Conservation (phyloP, 2,797 vertebrate species). For the Acanthurus lineatus region DNA sequence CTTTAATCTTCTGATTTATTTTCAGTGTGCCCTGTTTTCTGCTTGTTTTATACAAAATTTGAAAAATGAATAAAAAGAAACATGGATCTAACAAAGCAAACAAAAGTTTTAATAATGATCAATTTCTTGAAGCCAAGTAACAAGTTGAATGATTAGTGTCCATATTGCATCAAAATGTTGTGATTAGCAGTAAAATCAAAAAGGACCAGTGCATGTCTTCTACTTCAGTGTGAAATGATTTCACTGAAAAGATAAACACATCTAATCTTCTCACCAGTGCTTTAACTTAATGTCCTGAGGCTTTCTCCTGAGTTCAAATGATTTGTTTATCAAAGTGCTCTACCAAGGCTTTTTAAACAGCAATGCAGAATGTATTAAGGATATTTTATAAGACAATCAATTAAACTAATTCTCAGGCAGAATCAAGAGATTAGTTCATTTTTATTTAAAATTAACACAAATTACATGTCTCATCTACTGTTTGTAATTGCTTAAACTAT, state of each 20-base stretch:
- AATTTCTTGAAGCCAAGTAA: not conserved
- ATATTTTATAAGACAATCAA: not conserved
- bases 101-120: not conserved
- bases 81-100: not conserved
- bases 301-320: conserved; percentile 26
- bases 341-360: not conserved
- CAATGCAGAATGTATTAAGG: not conserved
- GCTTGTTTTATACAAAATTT: not conserved
- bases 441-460: no score
- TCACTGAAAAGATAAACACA: not conserved
- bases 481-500: conserved; percentile 28
- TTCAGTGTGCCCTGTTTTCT: not conserved
- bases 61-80: not conserved
- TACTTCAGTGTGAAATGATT: not conserved
- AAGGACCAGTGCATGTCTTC: not conserved
- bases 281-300: conserved; percentile 13
- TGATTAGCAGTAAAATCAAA: not conserved
- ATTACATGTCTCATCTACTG: not conserved
- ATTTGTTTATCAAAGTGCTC: conserved; percentile 22
- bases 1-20: conserved; percentile 16
- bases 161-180: not conserved
- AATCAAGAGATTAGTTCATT: not conserved
- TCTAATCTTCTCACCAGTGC: not conserved
- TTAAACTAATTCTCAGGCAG: conserved; percentile 22
- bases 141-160: not conserved